Conservation (phyloP, 2,888 invertebrate genomes). For the Lithosia quadra region DNA sequence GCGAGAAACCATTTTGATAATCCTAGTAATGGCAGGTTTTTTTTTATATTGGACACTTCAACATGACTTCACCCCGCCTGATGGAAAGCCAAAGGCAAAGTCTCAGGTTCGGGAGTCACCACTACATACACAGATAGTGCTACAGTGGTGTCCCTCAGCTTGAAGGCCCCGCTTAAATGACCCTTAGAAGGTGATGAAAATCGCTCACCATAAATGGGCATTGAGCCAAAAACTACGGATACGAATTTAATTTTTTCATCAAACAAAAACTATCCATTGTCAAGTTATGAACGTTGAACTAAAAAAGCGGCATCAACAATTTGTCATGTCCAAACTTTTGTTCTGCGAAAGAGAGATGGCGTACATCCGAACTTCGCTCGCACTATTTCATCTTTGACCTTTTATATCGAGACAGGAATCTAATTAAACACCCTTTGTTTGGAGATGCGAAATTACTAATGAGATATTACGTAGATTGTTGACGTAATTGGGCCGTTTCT, state of each 20-base stretch:
- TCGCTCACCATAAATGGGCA: background rate
- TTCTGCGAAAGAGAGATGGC: background rate
- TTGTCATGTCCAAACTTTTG: constrained; percentile 2
- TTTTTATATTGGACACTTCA: no score
- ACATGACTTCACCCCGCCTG: no score
- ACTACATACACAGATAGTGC: no score
- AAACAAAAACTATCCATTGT: background rate
- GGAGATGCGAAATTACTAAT: background rate
- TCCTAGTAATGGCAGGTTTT: background rate
- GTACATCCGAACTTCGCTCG: no score
- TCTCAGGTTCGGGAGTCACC: no score
- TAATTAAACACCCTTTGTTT: constrained; percentile 5
- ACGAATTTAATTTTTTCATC: background rate
- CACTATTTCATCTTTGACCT: background rate
- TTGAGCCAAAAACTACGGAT: no score
- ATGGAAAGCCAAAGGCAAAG: no score
- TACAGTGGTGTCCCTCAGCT: no score
- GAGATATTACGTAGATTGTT: background rate
- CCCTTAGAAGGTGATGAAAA: background rate
- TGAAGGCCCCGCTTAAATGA: no score
- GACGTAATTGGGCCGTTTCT: background rate
- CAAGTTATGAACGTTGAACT: no score
- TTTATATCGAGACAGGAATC: background rate
- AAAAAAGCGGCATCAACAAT: background rate
- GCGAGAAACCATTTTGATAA: background rate